These are phyloP conservation scores for Falco punctatus DNA, from an alignment of 2,113 vertebrate species.

Conservation along the genomic window DNA sequence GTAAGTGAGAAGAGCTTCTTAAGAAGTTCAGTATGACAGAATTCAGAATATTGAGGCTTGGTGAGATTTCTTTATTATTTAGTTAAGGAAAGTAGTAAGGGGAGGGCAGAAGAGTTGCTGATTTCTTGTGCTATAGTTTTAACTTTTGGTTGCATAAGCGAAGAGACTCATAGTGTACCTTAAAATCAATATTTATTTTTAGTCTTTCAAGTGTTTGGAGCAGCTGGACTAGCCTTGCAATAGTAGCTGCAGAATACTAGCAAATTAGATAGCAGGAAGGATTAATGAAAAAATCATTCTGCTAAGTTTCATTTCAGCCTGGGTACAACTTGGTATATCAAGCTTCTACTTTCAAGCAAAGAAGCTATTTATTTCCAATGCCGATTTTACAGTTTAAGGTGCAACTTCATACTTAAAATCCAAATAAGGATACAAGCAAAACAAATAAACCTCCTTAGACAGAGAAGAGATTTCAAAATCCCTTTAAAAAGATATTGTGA, in stretches of 20 bases:
- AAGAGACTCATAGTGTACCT: not conserved
- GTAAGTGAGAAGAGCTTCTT: not conserved
- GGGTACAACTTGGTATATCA: not conserved
- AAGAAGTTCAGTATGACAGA: not conserved
- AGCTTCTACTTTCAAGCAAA: not conserved
- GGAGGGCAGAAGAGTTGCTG: rapidly evolving
- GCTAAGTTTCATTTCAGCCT: not conserved
- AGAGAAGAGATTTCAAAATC: not conserved
- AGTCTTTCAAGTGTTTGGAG: not conserved
- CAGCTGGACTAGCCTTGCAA: not conserved
- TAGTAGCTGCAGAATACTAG: not conserved
- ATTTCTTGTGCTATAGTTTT: not conserved
- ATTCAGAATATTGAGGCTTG: not conserved
- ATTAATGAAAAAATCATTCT: not conserved
- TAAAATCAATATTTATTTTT: not conserved
- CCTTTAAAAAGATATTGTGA: not conserved
- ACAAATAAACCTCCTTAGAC: not conserved
- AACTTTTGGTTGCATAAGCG: not conserved
- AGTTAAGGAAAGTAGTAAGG: not conserved
- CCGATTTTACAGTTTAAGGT: not conserved
- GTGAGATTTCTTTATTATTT: not conserved
- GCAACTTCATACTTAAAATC: not conserved
- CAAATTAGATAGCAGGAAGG: not conserved
- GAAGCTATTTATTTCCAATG: not conserved
- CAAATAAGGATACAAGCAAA: not conserved